Percentiles rank a stretch among this genome's conserved stretches.
phyloP scores from a whole-genome alignment of 2,113 vertebrate species.

The Rhizomys pruinosus region DNA sequence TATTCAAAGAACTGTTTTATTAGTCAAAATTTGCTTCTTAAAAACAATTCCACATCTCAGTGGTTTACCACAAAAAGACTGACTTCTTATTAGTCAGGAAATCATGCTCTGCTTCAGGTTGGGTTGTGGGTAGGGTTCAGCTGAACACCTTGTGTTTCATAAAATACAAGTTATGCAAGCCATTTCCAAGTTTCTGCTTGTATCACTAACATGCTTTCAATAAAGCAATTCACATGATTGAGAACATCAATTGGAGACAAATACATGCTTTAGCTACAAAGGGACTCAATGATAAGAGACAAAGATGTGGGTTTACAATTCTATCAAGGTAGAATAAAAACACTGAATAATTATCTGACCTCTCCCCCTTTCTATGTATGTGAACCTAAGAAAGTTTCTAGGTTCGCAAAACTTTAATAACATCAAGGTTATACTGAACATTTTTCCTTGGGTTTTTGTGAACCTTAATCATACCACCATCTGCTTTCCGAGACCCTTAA shows the following conservation, averaged over 20 bases:
- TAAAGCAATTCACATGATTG: slow-evolving; percentile 9
- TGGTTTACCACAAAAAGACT: slow-evolving; percentile 1
- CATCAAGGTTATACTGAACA: background rate
- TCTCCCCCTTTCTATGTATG: background rate
- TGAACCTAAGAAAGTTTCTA: slow-evolving; percentile 13
- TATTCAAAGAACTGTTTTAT: background rate
- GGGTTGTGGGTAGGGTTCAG: background rate
- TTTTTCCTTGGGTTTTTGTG: background rate
- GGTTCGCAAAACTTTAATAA: slow-evolving; percentile 31
- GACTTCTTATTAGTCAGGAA: background rate
- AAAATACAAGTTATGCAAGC: background rate
- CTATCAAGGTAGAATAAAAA: background rate
- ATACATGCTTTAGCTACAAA: background rate
- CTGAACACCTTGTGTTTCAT: background rate
- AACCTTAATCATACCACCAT: slow-evolving; percentile 8
- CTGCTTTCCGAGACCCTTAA: background rate
- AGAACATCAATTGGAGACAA: background rate
- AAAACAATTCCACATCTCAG: slow-evolving; percentile 7
- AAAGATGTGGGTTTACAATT: slow-evolving; percentile 20
- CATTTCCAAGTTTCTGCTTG: slow-evolving; percentile 13
- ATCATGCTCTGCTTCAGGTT: slow-evolving; percentile 8
- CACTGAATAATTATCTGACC: background rate
- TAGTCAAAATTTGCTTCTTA: slow-evolving; percentile 26
- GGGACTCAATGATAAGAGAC: background rate
- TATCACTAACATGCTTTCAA: background rate